Conservation (phyloP, 2,888 invertebrate species). For the Chrysolina oricalcia region DNA sequence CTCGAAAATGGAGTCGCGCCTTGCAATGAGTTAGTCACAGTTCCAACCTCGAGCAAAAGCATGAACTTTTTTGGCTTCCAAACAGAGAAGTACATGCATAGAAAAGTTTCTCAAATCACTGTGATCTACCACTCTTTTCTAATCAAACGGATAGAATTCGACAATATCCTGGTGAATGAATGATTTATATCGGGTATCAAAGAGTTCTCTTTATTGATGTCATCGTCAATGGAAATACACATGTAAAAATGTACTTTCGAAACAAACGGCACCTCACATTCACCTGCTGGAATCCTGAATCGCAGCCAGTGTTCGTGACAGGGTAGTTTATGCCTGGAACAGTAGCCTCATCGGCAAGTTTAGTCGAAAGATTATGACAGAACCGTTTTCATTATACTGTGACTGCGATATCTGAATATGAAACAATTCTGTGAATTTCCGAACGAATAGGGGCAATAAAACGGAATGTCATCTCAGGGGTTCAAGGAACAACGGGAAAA, state of each 20-base stretch:
- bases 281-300: slow-evolving; percentile 2
- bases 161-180: not conserved
- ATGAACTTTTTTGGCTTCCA: no score
- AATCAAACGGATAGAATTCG: no score
- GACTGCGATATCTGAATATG: slow-evolving; percentile 16
- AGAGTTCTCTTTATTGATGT: not conserved
- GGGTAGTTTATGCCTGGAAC: slow-evolving; percentile 24
- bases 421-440: slow-evolving; percentile 5
- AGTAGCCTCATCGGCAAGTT: slow-evolving; percentile 37
- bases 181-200: not conserved
- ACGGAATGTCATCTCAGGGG: slow-evolving; percentile 12
- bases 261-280: slow-evolving; percentile 5
- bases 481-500: slow-evolving; percentile 5
- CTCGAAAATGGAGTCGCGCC: no score
- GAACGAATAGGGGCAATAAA: not conserved
- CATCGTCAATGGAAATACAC: not conserved
- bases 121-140: no score
- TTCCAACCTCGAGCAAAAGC: no score
- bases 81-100: no score
- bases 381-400: slow-evolving; percentile 37
- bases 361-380: slow-evolving; percentile 40
- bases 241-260: not conserved
- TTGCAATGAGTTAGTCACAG: no score
- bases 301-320: slow-evolving; percentile 35
- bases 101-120: no score